Evolutionary conservation across 2,888 invertebrate genomes (phyloP).

Genomic region (Tupiocoris notatus): DNA sequence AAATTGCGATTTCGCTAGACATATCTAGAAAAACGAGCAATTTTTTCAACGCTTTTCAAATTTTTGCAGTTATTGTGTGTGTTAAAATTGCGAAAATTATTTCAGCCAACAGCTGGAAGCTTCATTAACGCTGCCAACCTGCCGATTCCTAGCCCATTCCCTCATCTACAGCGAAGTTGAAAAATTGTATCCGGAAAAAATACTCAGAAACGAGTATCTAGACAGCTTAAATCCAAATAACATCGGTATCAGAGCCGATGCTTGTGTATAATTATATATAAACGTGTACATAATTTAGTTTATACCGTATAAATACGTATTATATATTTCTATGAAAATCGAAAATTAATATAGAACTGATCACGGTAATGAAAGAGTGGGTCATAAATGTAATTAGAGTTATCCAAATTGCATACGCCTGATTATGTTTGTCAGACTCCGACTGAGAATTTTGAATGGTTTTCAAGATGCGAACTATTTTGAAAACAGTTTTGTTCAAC

Average conservation of each 20-base stretch:
- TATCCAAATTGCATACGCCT: no score
- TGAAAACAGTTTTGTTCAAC: no score
- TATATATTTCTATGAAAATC: no score
- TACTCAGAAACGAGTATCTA: not conserved
- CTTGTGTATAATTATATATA: not conserved
- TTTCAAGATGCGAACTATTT: no score
- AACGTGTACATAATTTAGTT: not conserved
- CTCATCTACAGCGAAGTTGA: no score
- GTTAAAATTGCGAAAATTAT: no score
- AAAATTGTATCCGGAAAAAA: not conserved
- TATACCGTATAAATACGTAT: not conserved
- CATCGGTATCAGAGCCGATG: not conserved
- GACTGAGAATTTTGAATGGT: no score
- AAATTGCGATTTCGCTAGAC: not conserved
- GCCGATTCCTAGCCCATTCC: not conserved
- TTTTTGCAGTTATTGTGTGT: not conserved
- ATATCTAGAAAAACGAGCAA: not conserved
- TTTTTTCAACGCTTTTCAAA: not conserved
- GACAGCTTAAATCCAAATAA: not conserved
- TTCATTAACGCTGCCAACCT: constrained; percentile 58
- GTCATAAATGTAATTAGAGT: no score
- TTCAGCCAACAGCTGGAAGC: constrained; percentile 84
- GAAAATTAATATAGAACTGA: no score
- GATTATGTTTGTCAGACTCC: no score
- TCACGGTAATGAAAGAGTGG: no score